Conservation (phyloP, 1,140 invertebrate species). For the Oryzaephilus surinamensis region DNA sequence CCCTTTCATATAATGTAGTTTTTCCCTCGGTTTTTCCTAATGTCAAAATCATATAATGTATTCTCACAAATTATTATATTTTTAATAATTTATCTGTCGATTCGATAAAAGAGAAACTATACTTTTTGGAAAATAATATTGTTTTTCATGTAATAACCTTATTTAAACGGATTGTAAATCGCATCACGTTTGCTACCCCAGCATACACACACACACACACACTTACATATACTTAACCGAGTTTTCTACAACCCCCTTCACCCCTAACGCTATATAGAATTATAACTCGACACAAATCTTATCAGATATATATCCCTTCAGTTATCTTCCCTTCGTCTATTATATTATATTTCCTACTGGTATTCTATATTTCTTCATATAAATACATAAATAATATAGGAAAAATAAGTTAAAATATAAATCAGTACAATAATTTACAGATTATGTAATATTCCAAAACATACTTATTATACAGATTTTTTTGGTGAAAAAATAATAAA, state of each 20-base stretch:
- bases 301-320: constrained; percentile 13
- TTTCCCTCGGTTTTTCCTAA: too few species aligned
- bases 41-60: too few species aligned
- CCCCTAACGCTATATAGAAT: constrained; percentile 17
- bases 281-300: constrained; percentile 22
- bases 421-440: too few species aligned
- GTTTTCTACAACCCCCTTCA: constrained; percentile 10
- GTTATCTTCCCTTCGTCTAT: constrained; percentile 14
- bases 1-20: too few species aligned
- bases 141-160: constrained; percentile 28
- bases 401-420: too few species aligned
- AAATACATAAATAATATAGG: too few species aligned
- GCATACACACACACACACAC: constrained; percentile 4
- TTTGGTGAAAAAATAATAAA: too few species aligned
- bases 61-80: too few species aligned
- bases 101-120: too few species aligned
- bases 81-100: too few species aligned
- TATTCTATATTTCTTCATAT: constrained; percentile 13
- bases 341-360: constrained; percentile 7
- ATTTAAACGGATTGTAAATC: constrained; percentile 24
- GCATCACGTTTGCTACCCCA: constrained; percentile 20
- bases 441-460: too few species aligned
- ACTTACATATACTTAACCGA: constrained; percentile 8
- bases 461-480: too few species aligned
- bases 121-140: constrained; percentile 27